Evolutionary conservation across 2,888 invertebrate genomes (phyloP).

Genomic region (Ophraella communa): DNA sequence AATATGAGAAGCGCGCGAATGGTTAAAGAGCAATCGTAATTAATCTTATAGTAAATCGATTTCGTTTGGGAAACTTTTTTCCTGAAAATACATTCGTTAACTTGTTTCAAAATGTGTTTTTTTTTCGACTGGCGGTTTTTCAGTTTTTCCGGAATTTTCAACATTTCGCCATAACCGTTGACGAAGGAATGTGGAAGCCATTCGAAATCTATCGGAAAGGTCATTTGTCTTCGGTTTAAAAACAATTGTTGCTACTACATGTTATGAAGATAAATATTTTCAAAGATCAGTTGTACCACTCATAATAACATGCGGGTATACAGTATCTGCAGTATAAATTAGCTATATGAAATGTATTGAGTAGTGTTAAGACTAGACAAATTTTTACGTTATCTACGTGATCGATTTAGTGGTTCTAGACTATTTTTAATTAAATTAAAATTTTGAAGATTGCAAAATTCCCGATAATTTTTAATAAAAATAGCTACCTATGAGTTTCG

Average conservation of each 20-base stretch:
- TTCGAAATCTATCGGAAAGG: slow-evolving; percentile 14
- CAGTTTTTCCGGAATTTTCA: slow-evolving; percentile 10
- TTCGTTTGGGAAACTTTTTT: slow-evolving; percentile 15
- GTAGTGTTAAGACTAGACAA: too few relatives aligned
- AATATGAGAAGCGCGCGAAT: neutral
- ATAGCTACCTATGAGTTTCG: too few relatives aligned
- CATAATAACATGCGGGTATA: too few relatives aligned
- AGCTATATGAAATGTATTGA: too few relatives aligned
- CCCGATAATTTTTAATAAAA: too few relatives aligned
- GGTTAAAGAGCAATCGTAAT: slow-evolving; percentile 30
- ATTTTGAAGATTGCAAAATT: too few relatives aligned
- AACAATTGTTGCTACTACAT: slow-evolving; percentile 10
- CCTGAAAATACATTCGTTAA: slow-evolving; percentile 31
- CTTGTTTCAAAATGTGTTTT: slow-evolving; percentile 31
- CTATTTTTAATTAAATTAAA: too few relatives aligned
- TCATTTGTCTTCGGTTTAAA: slow-evolving; percentile 21
- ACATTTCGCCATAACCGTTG: neutral
- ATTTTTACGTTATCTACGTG: too few relatives aligned
- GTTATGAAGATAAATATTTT: too few relatives aligned
- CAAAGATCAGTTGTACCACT: too few relatives aligned
- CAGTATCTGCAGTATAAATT: too few relatives aligned
- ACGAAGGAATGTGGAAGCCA: slow-evolving; percentile 15
- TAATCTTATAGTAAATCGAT: slow-evolving; percentile 36
- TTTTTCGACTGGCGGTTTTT: slow-evolving; percentile 21
- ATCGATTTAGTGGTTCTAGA: too few relatives aligned